These are phyloP conservation scores for Heteractis magnifica DNA, from an alignment of 92 coral and sea anemone species.

Conservation along the genomic window DNA sequence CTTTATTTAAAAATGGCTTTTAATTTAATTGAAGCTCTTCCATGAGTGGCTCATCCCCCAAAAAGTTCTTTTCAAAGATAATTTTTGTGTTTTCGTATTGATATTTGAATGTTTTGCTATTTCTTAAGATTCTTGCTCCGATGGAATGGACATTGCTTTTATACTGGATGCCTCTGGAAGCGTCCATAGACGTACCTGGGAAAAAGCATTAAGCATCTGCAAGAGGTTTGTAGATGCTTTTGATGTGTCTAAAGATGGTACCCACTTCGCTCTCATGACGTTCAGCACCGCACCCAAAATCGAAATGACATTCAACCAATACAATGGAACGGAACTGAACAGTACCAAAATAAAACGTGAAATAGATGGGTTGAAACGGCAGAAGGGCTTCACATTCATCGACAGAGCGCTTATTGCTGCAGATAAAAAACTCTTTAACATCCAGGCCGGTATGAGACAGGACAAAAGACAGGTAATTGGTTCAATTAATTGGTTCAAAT, in stretches of 20 bases:
- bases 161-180: slow-evolving; percentile 59
- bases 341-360: slow-evolving; percentile 31
- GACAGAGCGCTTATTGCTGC: slow-evolving; percentile 26
- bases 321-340: slow-evolving; percentile 24
- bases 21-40: no score
- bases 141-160: slow-evolving; percentile 46
- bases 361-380: slow-evolving; percentile 20
- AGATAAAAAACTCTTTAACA: slow-evolving; percentile 11
- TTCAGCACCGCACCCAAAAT: slow-evolving; percentile 23
- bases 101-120: not conserved
- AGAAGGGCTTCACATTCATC: slow-evolving; percentile 16
- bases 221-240: slow-evolving; percentile 11
- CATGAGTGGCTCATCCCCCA: no score
- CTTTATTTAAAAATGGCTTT: no score
- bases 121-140: slow-evolving; percentile 40
- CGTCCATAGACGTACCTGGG: slow-evolving; percentile 27
- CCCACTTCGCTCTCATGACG: slow-evolving; percentile 26
- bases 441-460: slow-evolving; percentile 29
- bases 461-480: slow-evolving; percentile 17
- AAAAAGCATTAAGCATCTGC: not conserved
- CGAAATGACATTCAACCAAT: slow-evolving; percentile 19
- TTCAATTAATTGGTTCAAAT: no score
- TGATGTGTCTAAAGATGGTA: slow-evolving; percentile 31
- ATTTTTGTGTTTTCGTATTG: not conserved
- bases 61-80: no score